Conservation (phyloP, 1,140 invertebrate species). For the Adelges cooleyi region DNA sequence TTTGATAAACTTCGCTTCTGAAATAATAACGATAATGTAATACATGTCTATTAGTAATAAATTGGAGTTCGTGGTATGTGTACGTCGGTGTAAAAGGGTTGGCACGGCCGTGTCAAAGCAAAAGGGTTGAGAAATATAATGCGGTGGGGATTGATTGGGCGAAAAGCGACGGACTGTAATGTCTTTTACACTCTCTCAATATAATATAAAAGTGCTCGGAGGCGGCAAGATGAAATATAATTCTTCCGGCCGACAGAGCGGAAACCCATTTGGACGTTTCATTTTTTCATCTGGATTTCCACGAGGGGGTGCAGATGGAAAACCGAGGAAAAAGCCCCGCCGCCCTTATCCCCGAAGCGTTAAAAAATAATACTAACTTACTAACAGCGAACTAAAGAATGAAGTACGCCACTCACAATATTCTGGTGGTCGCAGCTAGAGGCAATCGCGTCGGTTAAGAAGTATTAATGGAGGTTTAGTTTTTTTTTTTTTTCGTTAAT, state of each 20-base stretch:
- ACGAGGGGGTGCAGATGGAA: background rate
- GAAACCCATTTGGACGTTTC: conserved; percentile 28
- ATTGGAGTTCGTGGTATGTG: background rate
- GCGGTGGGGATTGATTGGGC: conserved; percentile 13
- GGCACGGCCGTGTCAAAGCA: background rate
- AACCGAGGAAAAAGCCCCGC: too few relatives aligned
- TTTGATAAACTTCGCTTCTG: too few relatives aligned
- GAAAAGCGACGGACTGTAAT: conserved; percentile 12
- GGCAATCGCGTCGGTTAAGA: background rate
- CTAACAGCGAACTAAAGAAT: background rate
- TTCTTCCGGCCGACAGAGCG: conserved; percentile 26
- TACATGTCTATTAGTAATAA: too few relatives aligned
- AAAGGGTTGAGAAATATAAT: too few relatives aligned
- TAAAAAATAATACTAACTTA: background rate
- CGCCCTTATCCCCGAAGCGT: background rate
- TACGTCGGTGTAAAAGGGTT: background rate
- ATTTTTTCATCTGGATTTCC: background rate
- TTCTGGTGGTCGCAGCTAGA: background rate
- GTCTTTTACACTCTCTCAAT: conserved; percentile 7
- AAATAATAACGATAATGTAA: too few relatives aligned
- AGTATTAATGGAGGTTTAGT: conserved; percentile 11
- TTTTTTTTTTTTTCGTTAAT: background rate
- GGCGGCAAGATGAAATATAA: conserved; percentile 19
- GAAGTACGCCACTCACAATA: background rate
- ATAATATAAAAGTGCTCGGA: background rate